Evolutionary conservation across 2,888 invertebrate genomes (phyloP), one percentile per base, ranked within the genome.

Genomic region (Neoaliturus tenellus): DNA sequence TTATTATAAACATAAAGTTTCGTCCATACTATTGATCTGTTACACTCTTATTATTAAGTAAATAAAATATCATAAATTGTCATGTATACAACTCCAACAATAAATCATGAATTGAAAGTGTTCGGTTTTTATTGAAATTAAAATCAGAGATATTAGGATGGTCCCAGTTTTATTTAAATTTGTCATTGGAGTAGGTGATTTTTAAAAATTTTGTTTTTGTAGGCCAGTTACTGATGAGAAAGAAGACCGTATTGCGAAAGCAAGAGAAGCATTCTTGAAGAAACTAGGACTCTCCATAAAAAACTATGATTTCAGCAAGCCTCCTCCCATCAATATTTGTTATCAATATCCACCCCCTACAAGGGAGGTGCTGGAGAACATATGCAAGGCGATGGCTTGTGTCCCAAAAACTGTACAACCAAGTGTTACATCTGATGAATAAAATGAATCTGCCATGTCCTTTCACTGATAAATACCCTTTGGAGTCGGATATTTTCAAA

Each of bases 381-480:
- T 98, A 85, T 93, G 95, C 4, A 93, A 95, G 90, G 93, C 95
- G 33, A 90, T 98, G 83, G 93, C 95, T 82, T 93, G 93, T 20
- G 94, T 96, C 87, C 95, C 96, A 81, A 94, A n/a, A 95, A 88
- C 96, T 98, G 90, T 98, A 98, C 89, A 94, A 93, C 0, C 93
- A 93, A 89, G 94, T 95, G 12, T 89, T 98, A 71, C 98, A 98
- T 91, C 92, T 98, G 81, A 98, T 98, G 98, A 98, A 98, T 90
- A 96, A 96, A 91, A 97, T 98, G 97, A 96, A 96, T 90, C 90
- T 98, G 75, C 95, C 96, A 23, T 93, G 95, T 62, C 98, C 98
- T 0, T 98, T 98, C 91, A 93, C 92, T 23, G 89, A 91, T 87
- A 89, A 90, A 20, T 89, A 88, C 84, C 83, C 91, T 25, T 35